phyloP scores from a whole-genome alignment of 1,140 invertebrate species.

The Berghia stephanieae region DNA sequence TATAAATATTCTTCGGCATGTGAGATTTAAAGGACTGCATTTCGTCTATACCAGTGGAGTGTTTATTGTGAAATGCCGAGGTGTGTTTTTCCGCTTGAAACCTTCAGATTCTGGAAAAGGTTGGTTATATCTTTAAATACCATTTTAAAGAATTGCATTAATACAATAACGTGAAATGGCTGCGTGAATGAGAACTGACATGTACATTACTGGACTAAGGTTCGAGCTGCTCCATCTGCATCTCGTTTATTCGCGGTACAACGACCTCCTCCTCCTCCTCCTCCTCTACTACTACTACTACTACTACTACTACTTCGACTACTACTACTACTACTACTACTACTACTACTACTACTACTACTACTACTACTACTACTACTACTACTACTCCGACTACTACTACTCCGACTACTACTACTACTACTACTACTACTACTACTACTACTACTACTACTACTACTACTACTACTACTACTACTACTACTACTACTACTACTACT shows the following conservation, averaged over 20 bases:
- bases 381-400: too few species aligned
- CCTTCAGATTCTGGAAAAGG: background rate
- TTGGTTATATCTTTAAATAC: background rate
- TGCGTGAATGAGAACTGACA: background rate
- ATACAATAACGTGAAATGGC: background rate
- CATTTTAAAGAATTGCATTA: background rate
- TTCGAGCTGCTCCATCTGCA: background rate
- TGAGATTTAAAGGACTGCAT: too few species aligned
- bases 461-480: too few species aligned
- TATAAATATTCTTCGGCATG: too few species aligned
- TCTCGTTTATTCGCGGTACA: too few species aligned
- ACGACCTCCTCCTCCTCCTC: background rate
- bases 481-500: background rate
- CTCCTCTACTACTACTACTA: background rate
- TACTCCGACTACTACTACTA: too few species aligned
- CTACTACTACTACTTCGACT: too few species aligned
- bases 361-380: background rate
- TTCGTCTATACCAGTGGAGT: too few species aligned
- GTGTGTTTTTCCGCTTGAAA: too few species aligned
- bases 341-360: background rate
- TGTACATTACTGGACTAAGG: background rate
- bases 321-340: too few species aligned
- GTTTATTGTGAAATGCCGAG: too few species aligned
- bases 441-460: background rate
- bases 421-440: background rate